phyloP scores from a whole-genome alignment of 1,140 invertebrate genomes.

The Lepidurus arcticus region DNA sequence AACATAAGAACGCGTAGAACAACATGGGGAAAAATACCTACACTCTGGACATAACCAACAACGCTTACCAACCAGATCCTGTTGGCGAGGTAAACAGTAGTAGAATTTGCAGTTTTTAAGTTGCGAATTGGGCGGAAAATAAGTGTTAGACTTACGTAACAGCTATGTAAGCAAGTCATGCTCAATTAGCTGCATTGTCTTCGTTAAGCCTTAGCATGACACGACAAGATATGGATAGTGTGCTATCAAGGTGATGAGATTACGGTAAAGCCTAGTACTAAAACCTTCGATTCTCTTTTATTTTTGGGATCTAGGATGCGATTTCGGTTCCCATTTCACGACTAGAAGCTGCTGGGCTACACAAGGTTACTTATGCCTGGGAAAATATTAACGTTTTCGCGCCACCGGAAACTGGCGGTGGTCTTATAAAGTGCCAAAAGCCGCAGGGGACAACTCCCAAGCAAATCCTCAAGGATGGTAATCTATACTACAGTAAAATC shows the following conservation, averaged over 20 bases:
- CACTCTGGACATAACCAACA: background rate
- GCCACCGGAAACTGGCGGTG: constrained; percentile 46
- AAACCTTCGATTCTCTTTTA: too few relatives aligned
- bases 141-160: too few relatives aligned
- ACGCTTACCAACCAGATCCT: background rate
- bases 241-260: too few relatives aligned
- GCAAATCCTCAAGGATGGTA: constrained; percentile 62
- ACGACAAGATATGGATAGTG: too few relatives aligned
- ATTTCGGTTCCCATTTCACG: background rate
- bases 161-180: too few relatives aligned
- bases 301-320: background rate
- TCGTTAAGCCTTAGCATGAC: too few relatives aligned
- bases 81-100: background rate
- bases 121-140: background rate
- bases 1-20: background rate
- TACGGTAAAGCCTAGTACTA: too few relatives aligned
- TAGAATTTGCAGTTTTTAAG: background rate
- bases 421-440: constrained; percentile 41
- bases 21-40: background rate
- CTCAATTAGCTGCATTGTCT: too few relatives aligned
- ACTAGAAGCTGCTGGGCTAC: background rate
- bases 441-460: constrained; percentile 43
- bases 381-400: constrained; percentile 60
- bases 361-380: constrained; percentile 57
- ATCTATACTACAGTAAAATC: too few relatives aligned